phyloP scores from a whole-genome alignment of 2,888 invertebrate species.

The Bedellia somnulentella region DNA sequence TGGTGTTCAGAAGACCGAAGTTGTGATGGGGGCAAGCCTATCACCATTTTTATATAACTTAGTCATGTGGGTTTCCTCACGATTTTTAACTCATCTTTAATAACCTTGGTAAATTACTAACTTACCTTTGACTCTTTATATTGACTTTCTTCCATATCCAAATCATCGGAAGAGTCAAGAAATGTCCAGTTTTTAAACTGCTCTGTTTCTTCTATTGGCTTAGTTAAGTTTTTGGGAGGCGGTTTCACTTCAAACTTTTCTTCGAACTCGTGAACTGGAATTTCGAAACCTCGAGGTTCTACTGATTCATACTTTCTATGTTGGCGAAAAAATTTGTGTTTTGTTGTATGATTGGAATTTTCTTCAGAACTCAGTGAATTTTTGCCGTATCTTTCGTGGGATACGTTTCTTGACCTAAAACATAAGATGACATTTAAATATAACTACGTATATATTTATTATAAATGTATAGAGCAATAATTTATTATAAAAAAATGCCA shows the following conservation, averaged over 20 bases:
- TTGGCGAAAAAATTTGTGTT: slow-evolving; percentile 43
- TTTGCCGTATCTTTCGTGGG: slow-evolving; percentile 24
- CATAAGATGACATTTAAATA: no score
- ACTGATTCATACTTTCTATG: slow-evolving; percentile 24
- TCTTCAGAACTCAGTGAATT: slow-evolving; percentile 23
- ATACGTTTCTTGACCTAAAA: slow-evolving; percentile 38
- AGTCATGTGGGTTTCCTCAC: no score
- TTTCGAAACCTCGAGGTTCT: slow-evolving; percentile 32
- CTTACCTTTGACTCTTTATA: no score
- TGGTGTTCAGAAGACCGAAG: no score
- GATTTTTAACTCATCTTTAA: no score
- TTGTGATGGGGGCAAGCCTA: no score
- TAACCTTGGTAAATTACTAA: no score
- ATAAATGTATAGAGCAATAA: no score
- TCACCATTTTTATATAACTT: no score
- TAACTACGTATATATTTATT: no score
- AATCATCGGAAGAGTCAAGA: slow-evolving; percentile 38
- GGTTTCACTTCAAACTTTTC: slow-evolving; percentile 58
- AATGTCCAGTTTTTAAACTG: slow-evolving; percentile 42
- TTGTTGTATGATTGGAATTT: slow-evolving; percentile 7
- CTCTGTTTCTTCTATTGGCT: slow-evolving; percentile 14
- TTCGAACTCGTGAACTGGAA: slow-evolving; percentile 65
- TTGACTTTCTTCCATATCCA: no score
- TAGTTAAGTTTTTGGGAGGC: slow-evolving; percentile 21
- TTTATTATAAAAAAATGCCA: no score